Evolutionary conservation across 2,797 vertebrate species (phyloP).

Genomic region (Neosilurus hyrtlii): DNA sequence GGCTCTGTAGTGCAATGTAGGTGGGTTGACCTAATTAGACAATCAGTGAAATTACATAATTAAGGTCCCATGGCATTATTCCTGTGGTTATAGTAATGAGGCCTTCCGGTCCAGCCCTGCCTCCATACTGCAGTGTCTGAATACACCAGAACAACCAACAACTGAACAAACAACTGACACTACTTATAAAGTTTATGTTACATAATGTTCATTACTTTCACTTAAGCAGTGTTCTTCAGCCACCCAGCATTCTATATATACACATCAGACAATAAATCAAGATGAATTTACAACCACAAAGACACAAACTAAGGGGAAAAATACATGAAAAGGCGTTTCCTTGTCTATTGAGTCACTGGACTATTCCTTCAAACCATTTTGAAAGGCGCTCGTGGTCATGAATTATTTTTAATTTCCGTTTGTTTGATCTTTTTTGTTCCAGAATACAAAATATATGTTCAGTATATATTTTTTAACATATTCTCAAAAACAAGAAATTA

Average conservation of each 20-base stretch:
- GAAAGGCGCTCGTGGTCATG: not conserved
- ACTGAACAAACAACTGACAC: slow-evolving; percentile 24
- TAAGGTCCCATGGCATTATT: slow-evolving; percentile 39
- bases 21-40: slow-evolving; percentile 34
- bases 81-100: slow-evolving; percentile 39
- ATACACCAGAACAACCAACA: slow-evolving; percentile 24
- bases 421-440: not conserved
- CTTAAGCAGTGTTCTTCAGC: slow-evolving; percentile 1
- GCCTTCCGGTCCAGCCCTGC: slow-evolving; percentile 7
- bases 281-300: not conserved
- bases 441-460: not conserved
- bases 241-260: slow-evolving; percentile 24
- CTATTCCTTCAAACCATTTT: not conserved
- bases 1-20: slow-evolving; percentile 30
- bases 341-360: slow-evolving; percentile 5
- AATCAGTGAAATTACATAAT: slow-evolving; percentile 52
- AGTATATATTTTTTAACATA: not conserved
- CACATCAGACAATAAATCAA: slow-evolving; percentile 20
- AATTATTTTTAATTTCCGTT: not conserved
- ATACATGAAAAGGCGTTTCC: slow-evolving; percentile 15
- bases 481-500: slow-evolving; percentile 2
- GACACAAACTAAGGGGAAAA: not conserved
- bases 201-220: slow-evolving; percentile 3
- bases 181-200: slow-evolving; percentile 22
- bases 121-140: slow-evolving; percentile 25